Conservation (phyloP, 2,113 vertebrate species). For the rat (Rattus norvegicus) region DNA sequence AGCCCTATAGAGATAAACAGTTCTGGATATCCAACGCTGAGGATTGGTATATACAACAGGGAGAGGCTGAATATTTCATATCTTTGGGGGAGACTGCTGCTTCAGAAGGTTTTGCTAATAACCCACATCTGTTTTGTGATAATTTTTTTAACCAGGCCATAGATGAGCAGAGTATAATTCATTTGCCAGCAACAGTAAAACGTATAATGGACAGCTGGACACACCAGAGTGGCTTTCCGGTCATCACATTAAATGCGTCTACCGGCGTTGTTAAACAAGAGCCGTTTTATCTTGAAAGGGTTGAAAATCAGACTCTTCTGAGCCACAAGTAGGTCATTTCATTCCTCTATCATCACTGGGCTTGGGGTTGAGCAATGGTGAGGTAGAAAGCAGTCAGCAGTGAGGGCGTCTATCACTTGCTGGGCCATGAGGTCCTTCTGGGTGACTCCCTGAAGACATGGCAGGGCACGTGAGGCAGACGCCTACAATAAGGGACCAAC, state of each 20-base stretch:
- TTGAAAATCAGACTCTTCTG: slow-evolving; percentile 76
- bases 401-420: fast-evolving
- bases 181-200: slow-evolving; percentile 87
- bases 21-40: background rate
- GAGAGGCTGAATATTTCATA: background rate
- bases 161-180: slow-evolving; percentile 85
- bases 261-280: slow-evolving; percentile 86
- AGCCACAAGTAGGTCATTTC: slow-evolving; percentile 84
- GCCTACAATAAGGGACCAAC: no score
- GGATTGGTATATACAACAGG: background rate
- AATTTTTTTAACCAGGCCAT: slow-evolving; percentile 81
- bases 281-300: slow-evolving; percentile 78
- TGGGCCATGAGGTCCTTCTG: background rate
- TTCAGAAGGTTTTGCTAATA: slow-evolving; percentile 23
- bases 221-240: slow-evolving; percentile 85
- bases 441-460: background rate
- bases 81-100: slow-evolving; percentile 28
- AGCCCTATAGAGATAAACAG: background rate
- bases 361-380: background rate
- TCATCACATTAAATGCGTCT: slow-evolving; percentile 86
- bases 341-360: background rate
- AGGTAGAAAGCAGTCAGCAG: background rate
- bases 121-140: slow-evolving; percentile 44
- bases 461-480: background rate
- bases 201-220: slow-evolving; percentile 90